Percentiles rank a stretch among this genome's conserved stretches.
Evolutionary conservation across 1,140 invertebrate genomes (phyloP).

Genomic region (Homalodisca vitripennis): DNA sequence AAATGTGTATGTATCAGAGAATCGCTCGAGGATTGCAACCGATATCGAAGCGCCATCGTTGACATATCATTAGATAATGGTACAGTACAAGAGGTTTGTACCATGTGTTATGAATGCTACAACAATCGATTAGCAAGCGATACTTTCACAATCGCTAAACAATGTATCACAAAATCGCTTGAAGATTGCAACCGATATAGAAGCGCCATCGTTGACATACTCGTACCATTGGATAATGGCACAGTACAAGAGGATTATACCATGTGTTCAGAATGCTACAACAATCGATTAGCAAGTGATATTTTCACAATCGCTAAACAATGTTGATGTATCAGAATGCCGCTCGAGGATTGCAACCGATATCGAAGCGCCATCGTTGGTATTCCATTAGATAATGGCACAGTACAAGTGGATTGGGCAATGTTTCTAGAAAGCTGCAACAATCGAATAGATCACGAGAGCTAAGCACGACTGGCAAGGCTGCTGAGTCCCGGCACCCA

Average conservation of each 20-base stretch:
- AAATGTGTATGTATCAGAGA: too few relatives aligned
- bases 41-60: not conserved
- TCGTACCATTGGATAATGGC: too few relatives aligned
- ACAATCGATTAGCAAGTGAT: too few relatives aligned
- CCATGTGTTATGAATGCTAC: not conserved
- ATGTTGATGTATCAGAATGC: too few relatives aligned
- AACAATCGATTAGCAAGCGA: too few relatives aligned
- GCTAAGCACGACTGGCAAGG: not conserved
- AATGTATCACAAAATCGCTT: too few relatives aligned
- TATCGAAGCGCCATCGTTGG: not conserved
- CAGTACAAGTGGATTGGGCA: not conserved
- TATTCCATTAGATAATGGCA: conserved; percentile 19
- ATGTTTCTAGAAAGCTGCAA: not conserved
- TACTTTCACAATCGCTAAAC: too few relatives aligned
- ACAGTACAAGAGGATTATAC: too few relatives aligned
- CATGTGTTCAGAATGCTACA: too few relatives aligned
- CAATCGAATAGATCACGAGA: conserved; percentile 7
- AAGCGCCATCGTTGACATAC: too few relatives aligned
- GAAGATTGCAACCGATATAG: too few relatives aligned
- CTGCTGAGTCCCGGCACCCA: not conserved
- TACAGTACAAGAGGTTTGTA: not conserved
- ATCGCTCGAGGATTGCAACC: not conserved
- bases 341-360: not conserved
- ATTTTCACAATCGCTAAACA: not conserved
- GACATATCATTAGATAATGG: conserved; percentile 18